A percentile compares a stretch with the other conserved stretches of the same genome.
These are phyloP conservation scores for Rhea pennata DNA, from an alignment of 2,113 vertebrate species.

Conservation along the genomic window DNA sequence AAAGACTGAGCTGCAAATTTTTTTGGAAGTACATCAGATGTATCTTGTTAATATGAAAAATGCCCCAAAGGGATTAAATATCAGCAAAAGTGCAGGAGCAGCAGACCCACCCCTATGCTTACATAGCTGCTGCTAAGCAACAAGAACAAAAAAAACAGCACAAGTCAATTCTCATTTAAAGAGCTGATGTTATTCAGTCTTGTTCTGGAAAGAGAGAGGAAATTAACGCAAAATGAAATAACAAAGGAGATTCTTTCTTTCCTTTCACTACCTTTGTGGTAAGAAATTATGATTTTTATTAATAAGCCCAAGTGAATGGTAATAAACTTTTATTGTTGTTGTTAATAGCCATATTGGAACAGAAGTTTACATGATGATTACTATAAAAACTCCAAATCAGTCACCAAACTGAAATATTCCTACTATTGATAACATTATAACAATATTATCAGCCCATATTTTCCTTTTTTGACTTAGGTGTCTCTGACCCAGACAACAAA, in stretches of 20 bases:
- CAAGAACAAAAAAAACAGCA: not conserved
- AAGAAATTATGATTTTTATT: not conserved
- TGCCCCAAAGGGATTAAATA: not conserved
- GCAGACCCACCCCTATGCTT: not conserved
- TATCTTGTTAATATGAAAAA: not conserved
- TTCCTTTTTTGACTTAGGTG: not conserved
- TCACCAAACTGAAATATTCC: not conserved
- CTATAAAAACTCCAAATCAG: not conserved
- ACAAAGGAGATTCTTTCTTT: not conserved
- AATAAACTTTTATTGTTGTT: not conserved
- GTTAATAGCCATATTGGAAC: not conserved
- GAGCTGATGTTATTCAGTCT: not conserved
- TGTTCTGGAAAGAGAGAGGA: not conserved
- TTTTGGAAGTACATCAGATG: not conserved
- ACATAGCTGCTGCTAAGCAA: constrained; percentile 38
- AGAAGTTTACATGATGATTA: not conserved
- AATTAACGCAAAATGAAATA: not conserved
- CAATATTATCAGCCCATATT: not conserved
- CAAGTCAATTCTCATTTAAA: not conserved
- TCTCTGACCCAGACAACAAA: not conserved
- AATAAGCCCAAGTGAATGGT: not conserved
- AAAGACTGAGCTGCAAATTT: not conserved
- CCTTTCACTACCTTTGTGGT: not conserved
- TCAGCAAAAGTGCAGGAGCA: not conserved
- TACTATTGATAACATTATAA: not conserved